A percentile compares a stretch with the other conserved stretches of the same genome.
phyloP scores from a whole-genome alignment of 2,888 invertebrate genomes.

The Drosophila subsilvestris region DNA sequence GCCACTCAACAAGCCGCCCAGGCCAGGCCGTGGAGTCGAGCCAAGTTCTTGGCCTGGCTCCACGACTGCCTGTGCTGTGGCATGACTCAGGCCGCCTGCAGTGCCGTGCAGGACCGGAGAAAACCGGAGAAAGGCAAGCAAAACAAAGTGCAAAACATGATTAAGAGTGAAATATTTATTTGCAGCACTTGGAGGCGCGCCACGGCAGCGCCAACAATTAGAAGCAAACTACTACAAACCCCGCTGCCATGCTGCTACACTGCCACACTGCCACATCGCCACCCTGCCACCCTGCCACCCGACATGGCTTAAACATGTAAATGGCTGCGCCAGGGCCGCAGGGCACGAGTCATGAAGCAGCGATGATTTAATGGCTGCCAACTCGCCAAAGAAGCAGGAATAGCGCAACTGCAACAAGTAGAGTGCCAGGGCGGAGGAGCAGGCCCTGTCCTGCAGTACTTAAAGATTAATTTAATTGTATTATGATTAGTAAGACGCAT shows the following conservation, averaged over 20 bases:
- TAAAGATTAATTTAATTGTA: slow-evolving; percentile 58
- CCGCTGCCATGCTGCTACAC: slow-evolving; percentile 8
- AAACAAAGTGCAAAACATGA: slow-evolving; percentile 72
- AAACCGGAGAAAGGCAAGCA: slow-evolving; percentile 39
- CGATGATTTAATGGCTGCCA: slow-evolving; percentile 73
- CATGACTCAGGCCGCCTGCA: slow-evolving; percentile 51
- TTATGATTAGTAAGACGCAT: slow-evolving; percentile 41
- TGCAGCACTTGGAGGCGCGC: slow-evolving; percentile 74
- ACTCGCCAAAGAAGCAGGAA: slow-evolving; percentile 38
- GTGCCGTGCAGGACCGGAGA: slow-evolving; percentile 29
- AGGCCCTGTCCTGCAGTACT: slow-evolving; percentile 17
- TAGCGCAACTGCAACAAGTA: slow-evolving; percentile 43
- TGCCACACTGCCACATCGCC: slow-evolving; percentile 8
- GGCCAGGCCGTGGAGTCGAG: slow-evolving; percentile 48
- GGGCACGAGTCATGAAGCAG: slow-evolving; percentile 19
- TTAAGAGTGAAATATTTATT: slow-evolving; percentile 79
- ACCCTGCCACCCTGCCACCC: slow-evolving; percentile 17
- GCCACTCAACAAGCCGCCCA: slow-evolving; percentile 53
- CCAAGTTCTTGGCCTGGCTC: slow-evolving; percentile 53
- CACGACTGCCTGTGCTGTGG: slow-evolving; percentile 15
- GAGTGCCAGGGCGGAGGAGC: slow-evolving; percentile 1
- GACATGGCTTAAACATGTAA: slow-evolving; percentile 75
- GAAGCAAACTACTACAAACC: slow-evolving; percentile 57
- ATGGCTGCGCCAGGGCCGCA: slow-evolving; percentile 55
- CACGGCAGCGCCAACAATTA: slow-evolving; percentile 73